Evolutionary conservation across 2,888 invertebrate genomes (phyloP), one percentile per base, ranked within the genome.

Genomic region (Cataglyphis albicans): DNA sequence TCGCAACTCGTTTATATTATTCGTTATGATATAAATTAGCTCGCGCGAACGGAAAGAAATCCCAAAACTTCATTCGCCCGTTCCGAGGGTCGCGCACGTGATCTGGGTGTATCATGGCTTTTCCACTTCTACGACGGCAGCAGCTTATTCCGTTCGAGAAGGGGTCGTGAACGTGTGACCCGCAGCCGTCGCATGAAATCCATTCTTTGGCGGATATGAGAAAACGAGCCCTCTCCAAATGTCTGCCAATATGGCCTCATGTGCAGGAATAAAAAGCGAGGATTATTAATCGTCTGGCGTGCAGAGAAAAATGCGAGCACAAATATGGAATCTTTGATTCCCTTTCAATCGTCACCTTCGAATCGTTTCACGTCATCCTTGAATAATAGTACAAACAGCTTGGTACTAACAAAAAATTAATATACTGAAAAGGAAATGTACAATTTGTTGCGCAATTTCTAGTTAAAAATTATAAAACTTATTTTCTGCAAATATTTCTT

Each of bases 121-220:
- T 82, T 72, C 84, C 84, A 72, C 67, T 82, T 84, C 59, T 64
- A 12, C 44, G 52, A 48, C 44, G 63, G 59, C 84, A 86, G 89
- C 86, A 86, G 89, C 87, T 89, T 90, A 90, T 86, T 83, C 88
- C 64, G 84, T 83, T 84, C 88, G 72, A 80, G 86, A 89, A 89
- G 83, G 21, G 32, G 81, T 84, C 82, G 78, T 25, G 84, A 90
- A 84, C 90, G 86, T 85, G 90, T 86, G 90, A 90, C 87, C 89
- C 83, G 80, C 84, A 74, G 80, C 73, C 72, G 81, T 80, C 80
- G 44, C 76, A 65, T 12, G 29, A 81, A 85, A 72, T 78, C 83
- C 73, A 88, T 84, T 84, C 76, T 82, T 83, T 67, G 83, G 35
- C 76, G 76, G 68, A 82, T 75, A 84, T 67, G 83, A 65, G 83